Evolutionary conservation across 2,888 invertebrate species (phyloP).

Genomic region (Limnephilus auricula): DNA sequence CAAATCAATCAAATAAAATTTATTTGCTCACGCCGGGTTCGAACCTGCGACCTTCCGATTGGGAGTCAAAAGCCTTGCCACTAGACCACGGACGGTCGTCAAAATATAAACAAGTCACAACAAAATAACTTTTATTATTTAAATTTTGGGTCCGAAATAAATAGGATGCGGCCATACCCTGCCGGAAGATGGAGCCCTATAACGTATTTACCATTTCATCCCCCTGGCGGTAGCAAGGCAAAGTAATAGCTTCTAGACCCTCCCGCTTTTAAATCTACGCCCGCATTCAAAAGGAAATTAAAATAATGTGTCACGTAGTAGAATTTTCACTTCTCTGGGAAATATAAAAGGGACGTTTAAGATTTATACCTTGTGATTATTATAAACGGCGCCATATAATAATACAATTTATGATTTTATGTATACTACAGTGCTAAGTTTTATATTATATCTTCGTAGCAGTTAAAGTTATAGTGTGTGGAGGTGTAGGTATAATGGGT

Average conservation of each 20-base stretch:
- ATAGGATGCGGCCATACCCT: neutral
- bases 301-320: neutral
- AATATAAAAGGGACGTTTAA: neutral
- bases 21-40: no score
- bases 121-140: neutral
- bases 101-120: neutral
- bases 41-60: no score
- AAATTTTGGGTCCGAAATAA: neutral
- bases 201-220: neutral
- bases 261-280: conserved; percentile 8
- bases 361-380: neutral
- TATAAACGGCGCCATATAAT: neutral
- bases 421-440: neutral
- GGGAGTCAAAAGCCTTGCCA: no score
- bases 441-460: neutral
- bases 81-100: no score
- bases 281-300: conserved; percentile 2
- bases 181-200: neutral
- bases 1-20: no score
- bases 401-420: neutral
- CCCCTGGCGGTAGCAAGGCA: neutral
- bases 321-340: neutral
- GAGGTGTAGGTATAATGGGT: no score
- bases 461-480: neutral
- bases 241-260: conserved; percentile 13